A percentile compares a stretch with the other conserved stretches of the same genome.
Conservation (phyloP, 2,888 invertebrate genomes). For the Ptychoptera contaminata region DNA sequence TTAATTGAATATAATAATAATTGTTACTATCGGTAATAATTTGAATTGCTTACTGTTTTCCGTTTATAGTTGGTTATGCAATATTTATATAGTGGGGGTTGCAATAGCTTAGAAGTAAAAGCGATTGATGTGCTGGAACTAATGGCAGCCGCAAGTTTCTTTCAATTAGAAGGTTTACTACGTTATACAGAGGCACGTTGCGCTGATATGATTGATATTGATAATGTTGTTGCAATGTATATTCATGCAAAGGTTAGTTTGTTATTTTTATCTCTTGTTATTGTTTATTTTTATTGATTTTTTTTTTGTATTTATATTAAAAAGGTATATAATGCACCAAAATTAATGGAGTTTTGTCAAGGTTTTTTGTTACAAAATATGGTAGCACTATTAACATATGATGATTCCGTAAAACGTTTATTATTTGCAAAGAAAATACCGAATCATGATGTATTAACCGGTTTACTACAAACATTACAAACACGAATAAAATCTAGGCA, state of each 20-base stretch:
- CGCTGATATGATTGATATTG: slow-evolving; percentile 67
- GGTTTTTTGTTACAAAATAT: slow-evolving; percentile 82
- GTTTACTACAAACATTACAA: slow-evolving; percentile 63
- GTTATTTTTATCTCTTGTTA: not conserved
- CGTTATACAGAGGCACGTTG: slow-evolving; percentile 76
- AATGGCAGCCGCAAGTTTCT: slow-evolving; percentile 84
- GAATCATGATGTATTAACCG: slow-evolving; percentile 76
- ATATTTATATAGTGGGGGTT: slow-evolving; percentile 80
- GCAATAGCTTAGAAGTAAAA: slow-evolving; percentile 58
- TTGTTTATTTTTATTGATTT: no score
- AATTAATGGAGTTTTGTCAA: slow-evolving; percentile 78
- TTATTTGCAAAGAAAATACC: slow-evolving; percentile 80
- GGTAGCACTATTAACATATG: slow-evolving; percentile 84
- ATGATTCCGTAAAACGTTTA: slow-evolving; percentile 75
- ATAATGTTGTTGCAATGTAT: slow-evolving; percentile 83
- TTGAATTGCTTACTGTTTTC: slow-evolving; percentile 4
- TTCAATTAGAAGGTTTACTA: slow-evolving; percentile 71
- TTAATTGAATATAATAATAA: slow-evolving; percentile 1
- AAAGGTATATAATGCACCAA: slow-evolving; percentile 77
- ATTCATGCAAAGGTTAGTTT: slow-evolving; percentile 70
- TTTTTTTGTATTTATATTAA: no score
- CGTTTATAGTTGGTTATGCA: slow-evolving; percentile 71
- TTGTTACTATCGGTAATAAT: slow-evolving; percentile 2
- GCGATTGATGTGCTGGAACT: slow-evolving; percentile 71
- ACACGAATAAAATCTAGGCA: slow-evolving; percentile 56